Base-by-base conservation (phyloP, 2,888 invertebrate species). In the Caenorhabditis sulstoni region DNA sequence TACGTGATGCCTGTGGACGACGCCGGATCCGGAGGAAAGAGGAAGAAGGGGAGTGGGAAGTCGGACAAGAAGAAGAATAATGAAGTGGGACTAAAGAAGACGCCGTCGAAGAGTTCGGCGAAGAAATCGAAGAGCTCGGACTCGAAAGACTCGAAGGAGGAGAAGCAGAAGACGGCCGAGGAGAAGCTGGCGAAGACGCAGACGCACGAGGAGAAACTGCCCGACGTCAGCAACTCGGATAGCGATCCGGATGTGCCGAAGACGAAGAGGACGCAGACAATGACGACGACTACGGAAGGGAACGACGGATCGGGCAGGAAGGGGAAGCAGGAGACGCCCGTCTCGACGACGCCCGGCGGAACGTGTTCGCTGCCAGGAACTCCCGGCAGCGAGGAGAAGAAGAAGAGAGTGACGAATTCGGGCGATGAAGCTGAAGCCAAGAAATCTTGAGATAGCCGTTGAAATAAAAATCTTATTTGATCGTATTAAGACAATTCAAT, bases 311-410 rank as follows among this genome's bases (percentile, higher is more conserved):
- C 18, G 23, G 14, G 22, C 20, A 50, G 35, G 20, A 49, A 29
- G 12, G 49, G n/a, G 37, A 49, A 29, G 11, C 49, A 29, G 18
- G 37, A 47, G 16, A 37, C 47, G 18, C 35, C 61, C 12, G 61
- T 47, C 14, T 41, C 41, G 41, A 41, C 11, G 14, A 41, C 41
- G 11, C 41, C 41, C 12, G 41, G 7, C 41, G 2, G n/a, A n/a
- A n/a, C 41, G 7, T 2, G 11, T 11, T 41, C 41, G 57, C 22
- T 14, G 8, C 29, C 44, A 12, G 20, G 22, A 41, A 59, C 59
- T 4, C 47, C 37, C 7, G 49, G 23, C 12, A 61, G 49, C n/a
- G 61, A 61, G 20, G 49, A 61, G 9, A 47, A 61, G 35, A n/a
- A n/a, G n/a, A n/a, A n/a, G n/a, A n/a, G n/a, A n/a, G 23, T 47